A percentile compares a stretch with the other conserved stretches of the same genome.
Conservation (phyloP, 2,113 vertebrate species). For the Phylloscopus whistleri region DNA sequence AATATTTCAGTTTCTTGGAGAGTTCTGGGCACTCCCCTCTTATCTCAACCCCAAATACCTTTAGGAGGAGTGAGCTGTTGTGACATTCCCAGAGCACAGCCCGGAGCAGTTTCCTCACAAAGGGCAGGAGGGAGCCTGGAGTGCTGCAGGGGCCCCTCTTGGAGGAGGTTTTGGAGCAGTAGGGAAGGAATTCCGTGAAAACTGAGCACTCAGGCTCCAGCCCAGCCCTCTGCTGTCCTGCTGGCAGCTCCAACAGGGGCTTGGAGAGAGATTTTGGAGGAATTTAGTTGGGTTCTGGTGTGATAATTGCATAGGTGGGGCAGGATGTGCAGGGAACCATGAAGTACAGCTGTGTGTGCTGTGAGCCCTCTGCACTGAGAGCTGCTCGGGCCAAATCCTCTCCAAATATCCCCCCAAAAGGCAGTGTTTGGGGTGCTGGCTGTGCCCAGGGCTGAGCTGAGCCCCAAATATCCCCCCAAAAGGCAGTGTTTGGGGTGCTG, state of each 20-base stretch:
- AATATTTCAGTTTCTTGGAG: background rate
- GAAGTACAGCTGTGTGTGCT: background rate
- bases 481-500: too few relatives aligned
- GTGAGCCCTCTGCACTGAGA: background rate
- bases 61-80: background rate
- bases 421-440: too few relatives aligned
- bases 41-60: slow-evolving; percentile 8
- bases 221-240: background rate
- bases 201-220: background rate
- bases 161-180: background rate
- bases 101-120: background rate
- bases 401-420: background rate
- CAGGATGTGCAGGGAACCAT: background rate
- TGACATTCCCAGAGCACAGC: background rate
- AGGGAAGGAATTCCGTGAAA: background rate
- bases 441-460: too few relatives aligned
- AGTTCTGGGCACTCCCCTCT: background rate
- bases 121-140: background rate
- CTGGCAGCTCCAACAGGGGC: background rate
- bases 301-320: rapidly evolving
- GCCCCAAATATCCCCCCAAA: too few relatives aligned
- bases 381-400: background rate
- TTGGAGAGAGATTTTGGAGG: background rate
- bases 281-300: background rate
- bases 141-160: background rate